A percentile compares a stretch with the other conserved stretches of the same genome.
Evolutionary conservation across 2,113 vertebrate species (phyloP).

Genomic region (Spermophilus dauricus): DNA sequence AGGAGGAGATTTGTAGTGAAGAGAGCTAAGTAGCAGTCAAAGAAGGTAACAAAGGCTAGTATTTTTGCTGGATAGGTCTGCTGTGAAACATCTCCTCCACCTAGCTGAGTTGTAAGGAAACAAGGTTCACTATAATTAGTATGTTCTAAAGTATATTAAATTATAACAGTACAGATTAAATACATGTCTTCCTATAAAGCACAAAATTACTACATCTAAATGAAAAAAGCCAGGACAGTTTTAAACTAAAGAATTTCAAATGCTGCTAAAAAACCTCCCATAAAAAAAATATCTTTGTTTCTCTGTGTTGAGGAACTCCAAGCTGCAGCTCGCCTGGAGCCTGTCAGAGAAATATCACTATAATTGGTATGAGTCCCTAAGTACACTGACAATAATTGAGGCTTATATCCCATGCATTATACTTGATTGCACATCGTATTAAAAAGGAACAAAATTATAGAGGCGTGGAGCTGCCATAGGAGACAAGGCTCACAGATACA

Average conservation of each 20-base stretch:
- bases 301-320: constrained; percentile 69
- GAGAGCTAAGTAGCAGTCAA: neutral
- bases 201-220: constrained; percentile 68
- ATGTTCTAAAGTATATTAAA: constrained; percentile 75
- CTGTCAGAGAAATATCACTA: constrained; percentile 80
- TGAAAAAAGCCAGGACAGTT: constrained; percentile 40
- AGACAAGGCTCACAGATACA: constrained; percentile 38
- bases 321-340: constrained; percentile 71
- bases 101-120: constrained; percentile 42
- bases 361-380: constrained; percentile 83
- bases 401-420: constrained; percentile 81
- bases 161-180: constrained; percentile 73
- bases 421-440: constrained; percentile 75
- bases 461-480: constrained; percentile 43
- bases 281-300: constrained; percentile 76
- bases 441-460: constrained; percentile 85
- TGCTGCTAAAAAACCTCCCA: constrained; percentile 70
- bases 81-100: constrained; percentile 48
- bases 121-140: constrained; percentile 71
- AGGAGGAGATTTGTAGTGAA: constrained; percentile 18
- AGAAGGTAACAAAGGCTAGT: constrained; percentile 13
- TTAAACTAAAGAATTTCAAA: constrained; percentile 73
- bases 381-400: constrained; percentile 83
- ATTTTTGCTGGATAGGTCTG: constrained; percentile 21
- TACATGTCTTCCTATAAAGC: constrained; percentile 60